phyloP scores from a whole-genome alignment of 2,797 vertebrate species.

The Synanceia verrucosa region DNA sequence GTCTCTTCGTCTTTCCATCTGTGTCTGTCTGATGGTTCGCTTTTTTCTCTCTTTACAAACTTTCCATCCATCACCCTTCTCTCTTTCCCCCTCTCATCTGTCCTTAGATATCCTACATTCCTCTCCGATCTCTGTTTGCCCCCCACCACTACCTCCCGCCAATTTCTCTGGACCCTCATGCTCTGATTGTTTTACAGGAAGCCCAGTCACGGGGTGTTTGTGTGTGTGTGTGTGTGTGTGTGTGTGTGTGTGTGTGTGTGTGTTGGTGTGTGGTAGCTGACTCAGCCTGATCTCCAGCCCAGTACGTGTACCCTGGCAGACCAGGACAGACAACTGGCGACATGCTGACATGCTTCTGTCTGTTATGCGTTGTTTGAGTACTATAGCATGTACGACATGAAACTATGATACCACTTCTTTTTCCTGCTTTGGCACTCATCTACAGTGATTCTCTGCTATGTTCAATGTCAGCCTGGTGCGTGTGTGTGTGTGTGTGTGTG shows the following conservation, averaged over 20 bases:
- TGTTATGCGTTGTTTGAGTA: constrained; percentile 25
- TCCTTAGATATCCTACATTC: constrained; percentile 52
- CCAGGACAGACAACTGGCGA: constrained; percentile 49
- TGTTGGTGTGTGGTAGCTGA: constrained; percentile 61
- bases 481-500: constrained; percentile 17
- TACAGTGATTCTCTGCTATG: constrained; percentile 10
- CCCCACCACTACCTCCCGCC: constrained; percentile 22
- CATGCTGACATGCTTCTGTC: constrained; percentile 56
- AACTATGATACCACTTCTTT: constrained; percentile 14
- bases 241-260: constrained; percentile 14
- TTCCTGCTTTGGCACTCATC: constrained; percentile 14
- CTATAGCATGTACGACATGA: neutral
- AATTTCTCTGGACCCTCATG: constrained; percentile 62
- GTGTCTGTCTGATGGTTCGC: constrained; percentile 39
- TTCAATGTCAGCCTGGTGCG: constrained; percentile 3
- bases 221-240: constrained; percentile 7
- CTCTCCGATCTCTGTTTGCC: constrained; percentile 25
- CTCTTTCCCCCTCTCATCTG: constrained; percentile 17
- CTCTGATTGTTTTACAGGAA: constrained; percentile 76
- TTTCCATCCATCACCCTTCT: constrained; percentile 41
- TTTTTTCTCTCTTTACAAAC: constrained; percentile 20
- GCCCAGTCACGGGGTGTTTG: constrained; percentile 63
- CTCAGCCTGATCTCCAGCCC: constrained; percentile 76
- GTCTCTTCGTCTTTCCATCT: constrained; percentile 56
- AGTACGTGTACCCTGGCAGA: constrained; percentile 70